These are phyloP conservation scores for Tyrannus savana DNA, from an alignment of 2,113 vertebrate species.

Conservation along the genomic window DNA sequence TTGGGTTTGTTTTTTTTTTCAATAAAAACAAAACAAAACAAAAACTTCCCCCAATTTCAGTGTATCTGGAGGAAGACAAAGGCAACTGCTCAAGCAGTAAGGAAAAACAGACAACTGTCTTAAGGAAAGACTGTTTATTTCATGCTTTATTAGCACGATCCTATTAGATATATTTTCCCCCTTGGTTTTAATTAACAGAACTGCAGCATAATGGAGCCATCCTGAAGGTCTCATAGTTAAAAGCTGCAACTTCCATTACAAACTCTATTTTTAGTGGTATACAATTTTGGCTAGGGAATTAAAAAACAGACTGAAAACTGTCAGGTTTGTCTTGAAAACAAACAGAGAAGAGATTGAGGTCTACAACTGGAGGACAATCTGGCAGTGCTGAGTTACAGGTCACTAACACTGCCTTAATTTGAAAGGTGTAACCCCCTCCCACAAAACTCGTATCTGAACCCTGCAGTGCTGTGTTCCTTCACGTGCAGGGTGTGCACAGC, in stretches of 20 bases:
- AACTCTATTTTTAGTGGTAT: slow-evolving; percentile 1
- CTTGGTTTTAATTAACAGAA: slow-evolving; percentile 53
- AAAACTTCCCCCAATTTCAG: background rate
- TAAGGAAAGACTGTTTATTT: slow-evolving; percentile 64
- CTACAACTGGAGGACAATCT: background rate
- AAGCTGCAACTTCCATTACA: background rate
- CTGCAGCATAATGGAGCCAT: background rate
- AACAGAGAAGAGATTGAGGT: background rate
- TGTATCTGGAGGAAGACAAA: slow-evolving; percentile 58
- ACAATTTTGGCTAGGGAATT: background rate
- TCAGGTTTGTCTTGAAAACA: background rate
- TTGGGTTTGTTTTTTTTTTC: too few species aligned
- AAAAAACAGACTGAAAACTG: slow-evolving; percentile 10
- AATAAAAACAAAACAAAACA: too few species aligned
- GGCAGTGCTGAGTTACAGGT: background rate
- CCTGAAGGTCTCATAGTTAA: background rate
- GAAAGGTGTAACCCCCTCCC: background rate
- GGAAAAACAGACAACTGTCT: slow-evolving; percentile 45
- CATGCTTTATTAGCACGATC: slow-evolving; percentile 62
- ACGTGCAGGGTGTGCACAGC: background rate
- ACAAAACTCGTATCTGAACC: background rate
- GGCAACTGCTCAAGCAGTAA: slow-evolving; percentile 40
- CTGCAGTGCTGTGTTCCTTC: background rate
- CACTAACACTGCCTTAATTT: background rate
- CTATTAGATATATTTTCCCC: background rate